These are phyloP conservation scores for Synanthedon myopaeformis DNA, from an alignment of 2,888 invertebrate genomes.

Conservation along the genomic window DNA sequence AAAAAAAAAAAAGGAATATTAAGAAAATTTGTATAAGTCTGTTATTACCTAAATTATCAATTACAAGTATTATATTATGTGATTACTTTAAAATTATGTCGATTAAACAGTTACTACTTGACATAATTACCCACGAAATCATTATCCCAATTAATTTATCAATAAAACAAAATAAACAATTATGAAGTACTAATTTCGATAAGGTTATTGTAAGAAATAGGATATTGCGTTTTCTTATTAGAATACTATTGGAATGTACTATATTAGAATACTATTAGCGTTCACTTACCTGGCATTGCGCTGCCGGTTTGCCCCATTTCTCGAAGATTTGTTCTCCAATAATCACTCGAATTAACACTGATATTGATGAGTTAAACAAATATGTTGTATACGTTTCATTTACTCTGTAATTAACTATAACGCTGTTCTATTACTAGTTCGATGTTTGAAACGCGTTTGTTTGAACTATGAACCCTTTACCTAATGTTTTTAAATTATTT, in stretches of 20 bases:
- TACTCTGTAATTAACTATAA: constrained; percentile 8
- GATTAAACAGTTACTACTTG: no score
- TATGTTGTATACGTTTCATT: constrained; percentile 15
- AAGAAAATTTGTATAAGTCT: no score
- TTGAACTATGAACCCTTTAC: constrained; percentile 40
- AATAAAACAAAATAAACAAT: no score
- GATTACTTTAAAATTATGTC: no score
- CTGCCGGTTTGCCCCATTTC: constrained; percentile 59
- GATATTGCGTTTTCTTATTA: constrained; percentile 9
- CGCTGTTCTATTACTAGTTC: constrained; percentile 16
- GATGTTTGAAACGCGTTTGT: constrained; percentile 12
- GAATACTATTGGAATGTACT: constrained; percentile 13
- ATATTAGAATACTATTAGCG: not conserved
- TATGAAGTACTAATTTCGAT: no score
- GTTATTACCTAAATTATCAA: no score
- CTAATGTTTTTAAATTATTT: constrained; percentile 13
- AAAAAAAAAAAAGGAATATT: no score
- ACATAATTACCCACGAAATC: no score
- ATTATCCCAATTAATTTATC: no score
- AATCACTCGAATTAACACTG: constrained; percentile 15
- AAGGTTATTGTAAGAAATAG: no score
- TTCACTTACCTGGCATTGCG: constrained; percentile 53
- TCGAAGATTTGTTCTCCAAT: constrained; percentile 8
- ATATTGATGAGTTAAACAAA: constrained; percentile 20
- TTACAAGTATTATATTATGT: no score